Base-by-base conservation (phyloP, 2,888 invertebrate species). In the Saturnia pavonia region DNA sequence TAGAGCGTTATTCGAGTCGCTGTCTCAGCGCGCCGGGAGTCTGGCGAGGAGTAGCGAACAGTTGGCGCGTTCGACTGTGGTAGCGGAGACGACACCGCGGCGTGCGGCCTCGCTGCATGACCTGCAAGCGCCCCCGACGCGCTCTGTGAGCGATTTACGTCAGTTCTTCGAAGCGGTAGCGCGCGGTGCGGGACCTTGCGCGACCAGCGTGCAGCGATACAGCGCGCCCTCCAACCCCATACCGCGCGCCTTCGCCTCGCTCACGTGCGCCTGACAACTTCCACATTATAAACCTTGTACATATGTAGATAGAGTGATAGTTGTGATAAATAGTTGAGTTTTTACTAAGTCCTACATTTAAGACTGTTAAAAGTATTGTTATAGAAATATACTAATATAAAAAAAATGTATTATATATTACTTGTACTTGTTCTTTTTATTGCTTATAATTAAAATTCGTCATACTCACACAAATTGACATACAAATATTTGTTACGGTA, bases 51-150 rank as follows among this genome's bases (percentile, higher is more conserved):
- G 95, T 69, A 96, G 96, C 79, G 96, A 96, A 82, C 95, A 96
- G 68, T 87, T 95, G 70, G 84, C 91, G 73, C 90, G 94, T 48
- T 88, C 94, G 68, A 74, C 83, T 6, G 77, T 80, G 11, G 86
- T 89, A 66, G 80, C 91, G 12, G 91, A 90, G 77, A 88, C 91
- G 48, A 91, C 92, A 66, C 94, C 95, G 48, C 94, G 96, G 72
- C 92, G 96, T 4, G 96, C 96, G 0, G 92, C 95, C 11, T 96
- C 96, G 0, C 86, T 96, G 78, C 96, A 96, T 85, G 96, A 96
- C 87, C 89, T 95, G 73, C 92, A 92, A 74, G 92, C 91, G 72
- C 93, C 93, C 72, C 94, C 95, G 66, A 91, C 94, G 74, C 92
- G 95, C 40, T 93, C 94, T 34, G 96, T 96, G 34, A 94, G 96